Evolutionary conservation across 2,888 invertebrate species (phyloP), one percentile per base, ranked within the genome.

Genomic region (Acronicta leporina): DNA sequence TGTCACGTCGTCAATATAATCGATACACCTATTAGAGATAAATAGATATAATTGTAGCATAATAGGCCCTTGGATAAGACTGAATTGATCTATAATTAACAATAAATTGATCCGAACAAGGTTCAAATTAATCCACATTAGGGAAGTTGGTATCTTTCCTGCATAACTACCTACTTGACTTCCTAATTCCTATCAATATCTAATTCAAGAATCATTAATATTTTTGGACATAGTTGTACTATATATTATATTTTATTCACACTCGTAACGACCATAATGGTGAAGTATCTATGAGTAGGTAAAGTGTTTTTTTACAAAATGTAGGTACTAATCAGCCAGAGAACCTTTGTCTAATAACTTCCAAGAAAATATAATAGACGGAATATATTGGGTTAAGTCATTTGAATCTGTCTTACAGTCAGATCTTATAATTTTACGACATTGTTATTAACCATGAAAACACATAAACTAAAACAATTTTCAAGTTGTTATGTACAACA

Each of bases 391-490:
- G 27, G 7, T 51, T 51, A n/a, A 33, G 10, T 6, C 3, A 16
- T 40, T 40, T 13, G 10, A 13, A 27, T 42, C 27, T 20, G 4
- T 15, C 13, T 33, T 30, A 42, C 45, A 43, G 40, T 41, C 46
- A 41, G 5, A 40, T 35, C 10, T 43, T 49, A 35, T 51, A 40
- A 64, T 44, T 59, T 65, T 43, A 72, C 25, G 40, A 61, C 13
- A 15, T 49, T 67, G 40, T 67, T 67, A 68, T 46, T 50, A 61
- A 47, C 33, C 60, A 40, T 55, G 59, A 68, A 66, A 62, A 68
- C 52, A n/a, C 55, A 51, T 46, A 56, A 65, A 54, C 47, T 53
- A 49, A 59, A 77, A 75, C 72, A 67, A 45, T 75, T 72, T 63
- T 59, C 66, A 63, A 48, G 49, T 63, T 74, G 68, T 59, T 61